phyloP scores from a whole-genome alignment of 2,888 invertebrate genomes.

The Cylloceria caligata region DNA sequence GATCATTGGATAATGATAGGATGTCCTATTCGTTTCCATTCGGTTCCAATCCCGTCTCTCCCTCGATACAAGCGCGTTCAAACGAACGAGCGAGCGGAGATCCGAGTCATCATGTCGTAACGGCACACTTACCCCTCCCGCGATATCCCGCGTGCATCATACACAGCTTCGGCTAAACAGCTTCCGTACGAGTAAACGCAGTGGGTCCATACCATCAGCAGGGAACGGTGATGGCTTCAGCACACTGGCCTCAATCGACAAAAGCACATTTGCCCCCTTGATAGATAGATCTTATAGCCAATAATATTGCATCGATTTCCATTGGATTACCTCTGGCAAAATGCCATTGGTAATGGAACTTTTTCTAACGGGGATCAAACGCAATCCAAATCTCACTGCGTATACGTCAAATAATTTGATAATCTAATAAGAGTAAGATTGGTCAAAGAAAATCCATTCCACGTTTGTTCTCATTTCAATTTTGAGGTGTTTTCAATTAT shows the following conservation, averaged over 20 bases:
- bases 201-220: constrained; percentile 19
- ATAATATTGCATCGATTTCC: constrained; percentile 17
- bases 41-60: constrained; percentile 76
- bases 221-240: constrained; percentile 24
- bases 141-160: constrained; percentile 48
- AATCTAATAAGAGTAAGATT: too few relatives aligned
- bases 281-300: constrained; percentile 2
- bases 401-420: too few relatives aligned
- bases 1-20: constrained; percentile 82
- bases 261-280: constrained; percentile 1
- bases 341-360: neutral
- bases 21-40: constrained; percentile 79
- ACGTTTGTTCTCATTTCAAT: too few relatives aligned
- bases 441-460: too few relatives aligned
- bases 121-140: constrained; percentile 49
- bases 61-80: constrained; percentile 57
- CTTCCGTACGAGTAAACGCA: constrained; percentile 50
- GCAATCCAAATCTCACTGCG: neutral
- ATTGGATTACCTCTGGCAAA: constrained; percentile 10
- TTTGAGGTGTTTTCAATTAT: too few relatives aligned
- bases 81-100: constrained; percentile 51
- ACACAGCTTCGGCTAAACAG: constrained; percentile 53
- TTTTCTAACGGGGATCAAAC: neutral
- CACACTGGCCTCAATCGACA: constrained; percentile 28
- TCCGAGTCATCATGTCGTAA: constrained; percentile 56